Evolutionary conservation across 2,888 invertebrate genomes (phyloP).

Genomic region (Hirtodrosophila confusa): DNA sequence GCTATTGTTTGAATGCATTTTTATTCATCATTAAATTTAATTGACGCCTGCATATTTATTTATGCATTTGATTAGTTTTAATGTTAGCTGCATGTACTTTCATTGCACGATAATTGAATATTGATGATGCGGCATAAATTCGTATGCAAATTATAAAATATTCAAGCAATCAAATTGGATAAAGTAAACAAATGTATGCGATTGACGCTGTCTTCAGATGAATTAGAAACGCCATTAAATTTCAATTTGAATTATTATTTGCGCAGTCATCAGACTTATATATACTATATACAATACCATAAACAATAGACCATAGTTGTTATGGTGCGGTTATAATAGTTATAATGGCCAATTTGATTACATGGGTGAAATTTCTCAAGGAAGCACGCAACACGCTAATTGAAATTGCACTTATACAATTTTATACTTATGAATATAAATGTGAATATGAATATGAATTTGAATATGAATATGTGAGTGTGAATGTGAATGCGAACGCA

Average conservation of each 20-base stretch:
- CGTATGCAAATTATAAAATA: conserved; percentile 39
- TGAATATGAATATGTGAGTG: conserved; percentile 18
- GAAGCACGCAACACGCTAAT: conserved; percentile 65
- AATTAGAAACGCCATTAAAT: conserved; percentile 54
- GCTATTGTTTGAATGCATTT: conserved; percentile 16
- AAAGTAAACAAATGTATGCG: too few relatives aligned
- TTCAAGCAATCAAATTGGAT: too few relatives aligned
- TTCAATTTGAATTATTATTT: conserved; percentile 61
- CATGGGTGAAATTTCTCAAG: conserved; percentile 71
- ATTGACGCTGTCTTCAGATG: conserved; percentile 7
- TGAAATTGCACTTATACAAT: conserved; percentile 53
- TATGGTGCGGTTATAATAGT: conserved; percentile 34
- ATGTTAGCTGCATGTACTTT: conserved; percentile 54
- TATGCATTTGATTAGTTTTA: conserved; percentile 59
- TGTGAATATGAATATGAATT: conserved; percentile 15
- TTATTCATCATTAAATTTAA: conserved; percentile 50
- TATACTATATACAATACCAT: conserved; percentile 13
- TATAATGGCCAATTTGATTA: conserved; percentile 58
- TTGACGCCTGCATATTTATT: conserved; percentile 42
- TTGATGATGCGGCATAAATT: conserved; percentile 63
- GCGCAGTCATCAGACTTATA: conserved; percentile 39
- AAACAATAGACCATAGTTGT: conserved; percentile 5
- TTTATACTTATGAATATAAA: conserved; percentile 23
- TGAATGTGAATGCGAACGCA: conserved; percentile 23
- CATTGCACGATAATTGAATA: conserved; percentile 67